phyloP scores from a whole-genome alignment of 2,797 vertebrate genomes.

The Gobionotothen gibberifrons region DNA sequence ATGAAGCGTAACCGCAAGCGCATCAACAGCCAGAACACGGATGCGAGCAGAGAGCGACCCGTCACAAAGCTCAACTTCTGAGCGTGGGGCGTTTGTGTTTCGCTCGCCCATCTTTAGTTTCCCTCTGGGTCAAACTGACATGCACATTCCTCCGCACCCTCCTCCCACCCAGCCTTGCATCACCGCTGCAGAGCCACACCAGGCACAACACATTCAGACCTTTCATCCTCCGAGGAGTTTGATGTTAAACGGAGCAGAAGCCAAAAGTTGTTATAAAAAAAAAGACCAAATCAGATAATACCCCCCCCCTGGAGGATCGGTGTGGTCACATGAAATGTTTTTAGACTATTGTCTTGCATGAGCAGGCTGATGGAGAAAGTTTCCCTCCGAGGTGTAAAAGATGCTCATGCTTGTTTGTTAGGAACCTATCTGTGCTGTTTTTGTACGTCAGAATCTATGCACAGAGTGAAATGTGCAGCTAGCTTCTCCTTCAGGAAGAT shows the following conservation, averaged over 20 bases:
- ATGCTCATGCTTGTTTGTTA: slow-evolving; percentile 41
- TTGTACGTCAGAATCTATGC: slow-evolving; percentile 71
- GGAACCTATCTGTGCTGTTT: slow-evolving; percentile 53
- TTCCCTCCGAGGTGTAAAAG: slow-evolving; percentile 43
- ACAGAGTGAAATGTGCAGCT: slow-evolving; percentile 60
- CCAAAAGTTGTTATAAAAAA: slow-evolving; percentile 52
- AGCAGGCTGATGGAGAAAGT: slow-evolving; percentile 18
- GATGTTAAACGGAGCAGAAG: slow-evolving; percentile 59
- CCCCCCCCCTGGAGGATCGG: slow-evolving; percentile 34
- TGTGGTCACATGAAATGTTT: slow-evolving; percentile 32
- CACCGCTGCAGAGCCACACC: slow-evolving; percentile 50
- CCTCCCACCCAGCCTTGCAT: slow-evolving; percentile 58
- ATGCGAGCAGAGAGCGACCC: slow-evolving; percentile 91
- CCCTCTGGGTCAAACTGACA: slow-evolving; percentile 59
- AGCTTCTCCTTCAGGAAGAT: slow-evolving; percentile 43
- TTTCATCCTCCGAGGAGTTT: slow-evolving; percentile 44
- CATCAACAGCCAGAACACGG: slow-evolving; percentile 90
- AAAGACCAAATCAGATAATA: slow-evolving; percentile 60
- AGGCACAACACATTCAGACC: slow-evolving; percentile 46
- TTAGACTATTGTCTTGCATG: slow-evolving; percentile 12
- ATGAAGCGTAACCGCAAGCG: slow-evolving; percentile 98
- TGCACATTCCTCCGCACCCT: slow-evolving; percentile 69
- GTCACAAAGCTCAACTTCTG: slow-evolving; percentile 97
- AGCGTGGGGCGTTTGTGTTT: slow-evolving; percentile 32
- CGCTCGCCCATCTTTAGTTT: slow-evolving; percentile 13